Evolutionary conservation across 2,113 vertebrate genomes (phyloP).

Genomic region (Leiothrix lutea): DNA sequence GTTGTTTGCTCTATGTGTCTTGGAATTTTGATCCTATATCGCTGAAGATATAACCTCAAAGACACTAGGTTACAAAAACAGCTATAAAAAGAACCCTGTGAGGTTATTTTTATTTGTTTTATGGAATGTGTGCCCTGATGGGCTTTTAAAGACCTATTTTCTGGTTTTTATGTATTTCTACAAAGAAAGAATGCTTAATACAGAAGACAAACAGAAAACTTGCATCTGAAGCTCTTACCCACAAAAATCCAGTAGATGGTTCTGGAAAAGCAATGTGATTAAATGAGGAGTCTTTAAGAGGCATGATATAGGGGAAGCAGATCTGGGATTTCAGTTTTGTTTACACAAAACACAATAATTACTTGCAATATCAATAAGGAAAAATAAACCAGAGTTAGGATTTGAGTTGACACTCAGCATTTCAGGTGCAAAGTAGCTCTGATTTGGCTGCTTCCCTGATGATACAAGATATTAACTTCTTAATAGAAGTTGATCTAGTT

Average conservation of each 20-base stretch:
- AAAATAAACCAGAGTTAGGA: background rate
- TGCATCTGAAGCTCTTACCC: background rate
- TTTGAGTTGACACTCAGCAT: background rate
- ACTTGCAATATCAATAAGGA: background rate
- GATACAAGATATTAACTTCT: background rate
- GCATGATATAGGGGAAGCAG: background rate
- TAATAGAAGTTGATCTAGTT: background rate
- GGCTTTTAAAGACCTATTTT: background rate
- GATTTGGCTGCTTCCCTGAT: background rate
- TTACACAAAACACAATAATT: background rate
- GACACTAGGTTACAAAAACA: background rate
- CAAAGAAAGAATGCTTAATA: background rate
- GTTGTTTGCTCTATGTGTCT: background rate
- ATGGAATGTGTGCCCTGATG: background rate
- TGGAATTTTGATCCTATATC: background rate
- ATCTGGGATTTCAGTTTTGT: background rate
- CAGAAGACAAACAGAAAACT: background rate
- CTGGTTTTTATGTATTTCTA: background rate
- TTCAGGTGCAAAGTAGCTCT: background rate
- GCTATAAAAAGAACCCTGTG: background rate
- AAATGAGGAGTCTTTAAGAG: background rate
- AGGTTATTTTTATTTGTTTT: slow-evolving; percentile 5
- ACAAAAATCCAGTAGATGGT: background rate
- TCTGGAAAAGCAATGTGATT: background rate
- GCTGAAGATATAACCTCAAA: background rate